Evolutionary conservation across 53 echinoderm and acorn worm genomes (phyloP).

Genomic region (Zoroaster sp.): DNA sequence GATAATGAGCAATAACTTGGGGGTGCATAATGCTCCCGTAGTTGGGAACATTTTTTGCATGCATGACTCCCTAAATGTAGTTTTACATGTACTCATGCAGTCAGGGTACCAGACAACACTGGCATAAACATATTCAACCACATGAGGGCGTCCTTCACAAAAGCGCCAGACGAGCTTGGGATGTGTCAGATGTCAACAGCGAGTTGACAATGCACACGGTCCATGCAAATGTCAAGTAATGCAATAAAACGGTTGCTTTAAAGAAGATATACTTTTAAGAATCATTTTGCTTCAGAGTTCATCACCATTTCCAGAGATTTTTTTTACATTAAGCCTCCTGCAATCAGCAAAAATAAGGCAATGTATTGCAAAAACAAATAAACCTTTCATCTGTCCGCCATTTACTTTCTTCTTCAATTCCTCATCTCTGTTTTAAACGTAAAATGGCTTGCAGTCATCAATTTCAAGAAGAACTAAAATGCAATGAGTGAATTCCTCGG

Average conservation of each 20-base stretch:
- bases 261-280: neutral
- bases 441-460: neutral
- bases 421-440: neutral
- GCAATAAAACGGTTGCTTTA: no score
- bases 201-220: no score
- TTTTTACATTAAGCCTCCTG: neutral
- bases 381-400: neutral
- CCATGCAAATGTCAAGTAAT: no score
- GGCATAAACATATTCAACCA: neutral
- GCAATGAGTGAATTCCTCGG: neutral
- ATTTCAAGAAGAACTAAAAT: neutral
- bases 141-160: neutral
- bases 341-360: neutral
- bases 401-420: neutral
- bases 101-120: neutral
- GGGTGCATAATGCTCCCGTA: neutral
- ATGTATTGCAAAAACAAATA: neutral
- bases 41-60: no score
- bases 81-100: neutral
- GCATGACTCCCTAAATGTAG: no score
- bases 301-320: neutral
- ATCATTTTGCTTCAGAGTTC: neutral
- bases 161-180: neutral
- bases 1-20: neutral
- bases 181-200: no score